Base-by-base conservation (phyloP, 2,888 invertebrate genomes). In the Cylloceria caligata region DNA sequence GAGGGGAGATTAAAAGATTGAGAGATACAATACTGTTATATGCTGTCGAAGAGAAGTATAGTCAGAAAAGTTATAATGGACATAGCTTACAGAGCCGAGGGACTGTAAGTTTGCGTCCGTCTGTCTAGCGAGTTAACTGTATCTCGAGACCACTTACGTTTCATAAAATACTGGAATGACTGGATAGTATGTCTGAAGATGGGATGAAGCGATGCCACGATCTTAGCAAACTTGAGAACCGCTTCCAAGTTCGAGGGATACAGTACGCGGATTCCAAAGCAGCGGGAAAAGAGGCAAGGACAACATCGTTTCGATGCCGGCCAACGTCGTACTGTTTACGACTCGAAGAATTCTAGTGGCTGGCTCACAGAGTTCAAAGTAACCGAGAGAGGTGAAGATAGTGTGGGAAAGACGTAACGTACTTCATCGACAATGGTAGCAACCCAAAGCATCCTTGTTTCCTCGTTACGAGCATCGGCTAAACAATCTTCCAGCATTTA, bases 61-160 rank as follows among this genome's bases (percentile, higher is more conserved):
- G 64, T 45, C 19, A 21, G 45, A 30, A 42, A 52, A 39, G 34
- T 67, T 78, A 52, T 65, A 74, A 47, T 42, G 49, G 42, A 13
- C 78, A 16, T 71, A 68, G 67, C 11, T 47, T 5, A 55, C 11
- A n/a, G 39, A 21, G 19, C 45, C 34, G 67, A 30, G 79, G n/a
- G 36, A 11, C 21, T 64, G 19, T 30, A 36, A 62, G 57, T 45
- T 24, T 72, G 82, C 84, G 85, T 84, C 84, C 79, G 74, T 83
- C 78, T 84, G 85, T 85, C 85, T 85, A 75, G 75, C 82, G 75
- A 67, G 80, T 84, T 84, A 84, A 85, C 85, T 85, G 84, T 84
- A 83, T 64, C 74, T 77, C 80, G 79, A 64, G 82, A 80, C 79
- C 47, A 49, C 65, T 79, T 62, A 45, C 62, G 69, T 71, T 39